Evolutionary conservation across 1,140 invertebrate genomes (phyloP), one percentile per base, ranked within the genome.

Genomic region (Papilio polytes): DNA sequence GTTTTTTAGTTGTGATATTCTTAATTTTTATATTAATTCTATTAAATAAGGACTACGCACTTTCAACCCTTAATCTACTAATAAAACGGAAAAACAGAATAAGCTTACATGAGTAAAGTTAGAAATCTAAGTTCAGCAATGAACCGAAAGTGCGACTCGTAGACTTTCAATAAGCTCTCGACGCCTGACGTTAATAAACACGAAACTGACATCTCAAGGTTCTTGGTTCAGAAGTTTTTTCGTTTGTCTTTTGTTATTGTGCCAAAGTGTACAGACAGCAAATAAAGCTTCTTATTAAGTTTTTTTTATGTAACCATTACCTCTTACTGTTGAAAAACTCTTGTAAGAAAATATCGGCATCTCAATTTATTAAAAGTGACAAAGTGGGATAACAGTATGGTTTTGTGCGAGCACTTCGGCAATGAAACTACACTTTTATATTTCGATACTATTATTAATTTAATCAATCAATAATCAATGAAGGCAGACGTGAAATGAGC

Each of bases 61-160:
- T 36, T 36, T 41, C 36, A 66, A 36, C 2, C 3, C 20, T 31
- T 66, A 13, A 66, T 66, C 13, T 13, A 66, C 22, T 66, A 66
- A 66, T 66, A 26, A 26, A 66, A 66, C 63, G 63, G 63, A 31
- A 66, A 66, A 66, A 26, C 20, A 66, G 20, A 26, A 26, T 26
- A 66, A 66, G 12, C 22, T 31, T 15, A 66, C 63, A 31, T 13
- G 22, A 36, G 22, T 66, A 26, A 66, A 66, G 63, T 66, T 31
- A 31, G 63, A 66, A 66, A 66, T 66, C 59, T 63, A 66, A 66
- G 26, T 66, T 66, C 63, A 66, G 63, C 63, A 66, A 66, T 66
- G 63, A 66, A 13, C 63, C 22, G 12, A 66, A 18, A 7, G 22
- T 66, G 26, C 26, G 26, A 66, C 31, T 31, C 63, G 63, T 66